These are phyloP conservation scores for Sebastes nivosus DNA, from an alignment of 2,797 vertebrate species.

Conservation along the genomic window DNA sequence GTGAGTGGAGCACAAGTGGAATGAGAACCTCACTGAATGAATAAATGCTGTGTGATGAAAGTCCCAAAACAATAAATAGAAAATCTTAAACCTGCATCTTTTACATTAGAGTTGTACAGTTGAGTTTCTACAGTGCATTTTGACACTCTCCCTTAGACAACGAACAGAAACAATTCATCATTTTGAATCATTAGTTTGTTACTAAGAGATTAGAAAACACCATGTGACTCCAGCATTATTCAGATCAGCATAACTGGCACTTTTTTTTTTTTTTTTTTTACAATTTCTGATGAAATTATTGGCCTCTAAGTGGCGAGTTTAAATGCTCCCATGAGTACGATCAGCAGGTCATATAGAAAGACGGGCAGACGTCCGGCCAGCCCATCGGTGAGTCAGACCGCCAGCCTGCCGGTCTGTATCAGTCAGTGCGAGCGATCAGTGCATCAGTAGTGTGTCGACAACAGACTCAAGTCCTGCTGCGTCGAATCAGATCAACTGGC, in stretches of 20 bases:
- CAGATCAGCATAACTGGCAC: constrained; percentile 37
- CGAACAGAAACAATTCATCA: constrained; percentile 13
- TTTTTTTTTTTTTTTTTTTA: background rate
- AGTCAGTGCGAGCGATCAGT: constrained; percentile 65
- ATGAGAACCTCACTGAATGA: background rate
- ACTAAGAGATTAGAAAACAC: constrained; percentile 23
- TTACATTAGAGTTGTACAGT: constrained; percentile 19
- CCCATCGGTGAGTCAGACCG: background rate
- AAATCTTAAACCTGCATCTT: constrained; percentile 27
- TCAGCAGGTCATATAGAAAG: constrained; percentile 36
- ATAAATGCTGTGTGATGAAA: constrained; percentile 7
- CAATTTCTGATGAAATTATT: constrained; percentile 31
- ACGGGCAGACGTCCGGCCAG: background rate
- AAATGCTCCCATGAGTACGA: background rate
- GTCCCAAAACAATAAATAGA: constrained; percentile 55
- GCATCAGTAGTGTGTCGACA: constrained; percentile 64
- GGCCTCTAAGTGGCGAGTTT: constrained; percentile 3
- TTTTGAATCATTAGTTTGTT: constrained; percentile 5
- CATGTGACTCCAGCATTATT: constrained; percentile 10
- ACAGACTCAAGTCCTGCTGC: constrained; percentile 12
- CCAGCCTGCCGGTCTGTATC: background rate
- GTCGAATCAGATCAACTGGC: background rate
- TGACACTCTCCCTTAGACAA: constrained; percentile 27
- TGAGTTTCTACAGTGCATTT: constrained; percentile 61
- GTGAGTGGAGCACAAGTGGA: background rate